Conservation (phyloP, 2,888 invertebrate genomes). For the Orthosia gracilis region DNA sequence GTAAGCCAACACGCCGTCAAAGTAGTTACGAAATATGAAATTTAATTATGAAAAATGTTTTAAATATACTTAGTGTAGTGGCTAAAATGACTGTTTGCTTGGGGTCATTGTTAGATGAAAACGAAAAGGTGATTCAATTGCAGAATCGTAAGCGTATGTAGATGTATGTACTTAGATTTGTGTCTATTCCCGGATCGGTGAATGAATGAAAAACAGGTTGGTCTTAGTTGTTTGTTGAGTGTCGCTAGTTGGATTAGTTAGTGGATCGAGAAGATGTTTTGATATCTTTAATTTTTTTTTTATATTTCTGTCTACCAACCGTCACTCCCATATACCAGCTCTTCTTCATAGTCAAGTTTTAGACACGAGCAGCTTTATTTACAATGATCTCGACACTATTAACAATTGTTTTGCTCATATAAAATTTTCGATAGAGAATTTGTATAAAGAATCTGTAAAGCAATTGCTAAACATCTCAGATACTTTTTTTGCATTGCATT, state of each 20-base stretch:
- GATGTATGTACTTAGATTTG: background rate
- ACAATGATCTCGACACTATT: too few species aligned
- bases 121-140: conserved; percentile 41
- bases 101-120: conserved; percentile 66
- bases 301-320: background rate
- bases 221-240: conserved; percentile 13
- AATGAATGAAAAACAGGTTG: conserved; percentile 47
- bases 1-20: conserved; percentile 81
- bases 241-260: conserved; percentile 8
- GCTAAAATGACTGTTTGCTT: conserved; percentile 53
- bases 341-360: too few species aligned
- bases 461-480: too few species aligned
- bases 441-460: too few species aligned
- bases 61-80: conserved; percentile 71
- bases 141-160: conserved; percentile 12
- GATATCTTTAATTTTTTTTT: background rate
- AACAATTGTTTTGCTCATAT: too few species aligned
- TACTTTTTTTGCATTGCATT: background rate
- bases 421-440: too few species aligned
- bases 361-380: too few species aligned
- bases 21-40: conserved; percentile 89
- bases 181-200: conserved; percentile 27
- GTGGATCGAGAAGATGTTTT: background rate
- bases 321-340: background rate
- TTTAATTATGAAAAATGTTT: conserved; percentile 84